Percentiles rank a stretch among this genome's conserved stretches.
Evolutionary conservation across 1,140 invertebrate genomes (phyloP).

Genomic region (Trachelipus rathkii): DNA sequence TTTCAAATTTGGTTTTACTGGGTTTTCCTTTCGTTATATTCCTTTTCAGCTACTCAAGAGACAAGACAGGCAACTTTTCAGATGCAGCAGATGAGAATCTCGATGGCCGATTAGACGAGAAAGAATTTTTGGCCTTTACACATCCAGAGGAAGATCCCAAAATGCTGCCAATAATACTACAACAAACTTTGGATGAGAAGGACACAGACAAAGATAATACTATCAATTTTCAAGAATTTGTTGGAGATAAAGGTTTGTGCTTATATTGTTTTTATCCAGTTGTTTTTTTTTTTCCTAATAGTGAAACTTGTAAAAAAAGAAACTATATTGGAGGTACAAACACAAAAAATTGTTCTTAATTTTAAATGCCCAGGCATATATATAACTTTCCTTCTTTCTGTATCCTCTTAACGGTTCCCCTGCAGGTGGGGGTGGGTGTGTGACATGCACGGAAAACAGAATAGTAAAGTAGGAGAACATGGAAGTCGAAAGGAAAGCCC

Average conservation of each 20-base stretch:
- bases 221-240: slow-evolving; percentile 76
- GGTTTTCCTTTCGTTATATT: background rate
- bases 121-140: slow-evolving; percentile 82
- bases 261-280: slow-evolving; percentile 45
- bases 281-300: background rate
- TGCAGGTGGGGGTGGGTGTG: no score
- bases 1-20: no score
- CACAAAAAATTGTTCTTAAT: no score
- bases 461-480: no score
- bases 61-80: slow-evolving; percentile 82
- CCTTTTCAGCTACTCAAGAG: slow-evolving; percentile 47
- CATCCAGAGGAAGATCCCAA: slow-evolving; percentile 88
- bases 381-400: no score
- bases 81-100: slow-evolving; percentile 78
- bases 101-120: slow-evolving; percentile 70
- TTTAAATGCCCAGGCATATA: no score
- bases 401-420: no score
- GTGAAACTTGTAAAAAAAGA: no score
- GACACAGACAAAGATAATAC: slow-evolving; percentile 77
- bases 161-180: slow-evolving; percentile 79
- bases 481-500: no score
- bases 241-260: slow-evolving; percentile 62
- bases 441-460: no score
- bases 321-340: no score
- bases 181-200: slow-evolving; percentile 76